Evolutionary conservation across 2,113 vertebrate genomes (phyloP).

Genomic region (Bombycilla garrulus): DNA sequence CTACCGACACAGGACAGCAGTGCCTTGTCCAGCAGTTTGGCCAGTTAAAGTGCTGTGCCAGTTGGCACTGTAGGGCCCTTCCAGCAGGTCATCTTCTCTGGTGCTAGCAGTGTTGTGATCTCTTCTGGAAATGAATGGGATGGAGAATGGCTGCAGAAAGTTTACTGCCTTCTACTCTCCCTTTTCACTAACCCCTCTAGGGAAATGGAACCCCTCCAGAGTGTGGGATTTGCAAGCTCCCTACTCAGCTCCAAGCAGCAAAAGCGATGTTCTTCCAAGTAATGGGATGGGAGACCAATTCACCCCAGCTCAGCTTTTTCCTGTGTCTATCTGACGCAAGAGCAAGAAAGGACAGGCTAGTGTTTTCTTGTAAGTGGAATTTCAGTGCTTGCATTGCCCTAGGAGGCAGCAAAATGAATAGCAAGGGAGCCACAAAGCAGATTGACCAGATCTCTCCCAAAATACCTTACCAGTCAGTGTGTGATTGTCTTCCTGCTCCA

Average conservation of each 20-base stretch:
- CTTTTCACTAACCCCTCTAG: background rate
- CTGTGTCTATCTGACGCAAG: background rate
- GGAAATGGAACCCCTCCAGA: background rate
- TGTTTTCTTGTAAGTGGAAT: background rate
- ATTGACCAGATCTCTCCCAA: background rate
- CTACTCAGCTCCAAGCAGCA: background rate
- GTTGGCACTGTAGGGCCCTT: background rate
- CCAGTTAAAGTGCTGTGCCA: background rate
- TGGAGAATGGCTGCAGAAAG: background rate
- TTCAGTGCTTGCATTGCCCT: background rate
- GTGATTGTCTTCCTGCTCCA: constrained; percentile 16
- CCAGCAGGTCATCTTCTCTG: background rate
- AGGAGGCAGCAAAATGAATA: background rate
- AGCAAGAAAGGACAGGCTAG: background rate
- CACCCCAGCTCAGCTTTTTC: background rate
- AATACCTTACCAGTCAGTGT: background rate
- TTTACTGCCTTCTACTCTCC: background rate
- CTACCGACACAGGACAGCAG: background rate
- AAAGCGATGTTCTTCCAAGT: background rate
- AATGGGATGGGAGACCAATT: background rate
- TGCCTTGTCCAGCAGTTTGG: background rate
- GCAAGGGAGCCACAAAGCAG: background rate
- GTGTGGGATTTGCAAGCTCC: background rate
- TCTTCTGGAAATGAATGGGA: background rate
- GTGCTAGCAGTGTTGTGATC: background rate